Evolutionary conservation across 2,797 vertebrate genomes (phyloP).

Genomic region (Sebastiscus albofasciatus): DNA sequence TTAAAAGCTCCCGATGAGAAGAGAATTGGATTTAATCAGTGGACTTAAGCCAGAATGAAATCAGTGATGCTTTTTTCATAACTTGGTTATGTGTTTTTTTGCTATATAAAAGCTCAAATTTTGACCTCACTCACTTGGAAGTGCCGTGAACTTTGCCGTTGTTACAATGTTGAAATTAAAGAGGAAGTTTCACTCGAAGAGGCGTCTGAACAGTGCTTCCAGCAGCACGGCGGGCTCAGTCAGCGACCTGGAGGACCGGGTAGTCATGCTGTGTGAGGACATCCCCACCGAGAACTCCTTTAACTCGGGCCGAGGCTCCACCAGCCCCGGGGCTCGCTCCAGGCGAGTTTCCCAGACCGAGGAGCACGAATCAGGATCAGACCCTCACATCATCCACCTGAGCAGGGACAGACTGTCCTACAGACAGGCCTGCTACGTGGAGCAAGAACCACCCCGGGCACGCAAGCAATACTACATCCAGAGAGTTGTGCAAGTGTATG

Average conservation of each 20-base stretch:
- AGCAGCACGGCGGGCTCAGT: conserved; percentile 56
- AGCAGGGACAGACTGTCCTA: conserved; percentile 58
- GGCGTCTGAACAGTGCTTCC: conserved; percentile 49
- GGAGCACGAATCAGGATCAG: conserved; percentile 35
- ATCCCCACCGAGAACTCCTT: conserved; percentile 53
- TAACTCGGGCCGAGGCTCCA: conserved; percentile 54
- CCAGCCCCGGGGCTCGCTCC: conserved; percentile 36
- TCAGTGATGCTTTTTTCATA: neutral
- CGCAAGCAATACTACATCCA: conserved; percentile 51
- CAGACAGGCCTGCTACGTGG: conserved; percentile 50
- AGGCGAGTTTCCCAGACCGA: conserved; percentile 60
- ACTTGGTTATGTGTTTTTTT: neutral
- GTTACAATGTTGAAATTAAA: conserved; percentile 70
- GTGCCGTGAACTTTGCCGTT: neutral
- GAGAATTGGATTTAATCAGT: neutral
- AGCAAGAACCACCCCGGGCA: conserved; percentile 19
- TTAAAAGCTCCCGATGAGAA: neutral
- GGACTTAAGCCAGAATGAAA: neutral
- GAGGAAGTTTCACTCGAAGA: conserved; percentile 50
- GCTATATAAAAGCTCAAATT: neutral
- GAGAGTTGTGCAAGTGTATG: conserved; percentile 65
- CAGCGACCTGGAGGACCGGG: conserved; percentile 75
- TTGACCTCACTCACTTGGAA: neutral
- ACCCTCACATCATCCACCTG: conserved; percentile 26
- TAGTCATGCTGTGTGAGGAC: conserved; percentile 83